These are phyloP conservation scores for Anoplolepis gracilipes DNA, from an alignment of 1,140 invertebrate genomes.

Conservation along the genomic window DNA sequence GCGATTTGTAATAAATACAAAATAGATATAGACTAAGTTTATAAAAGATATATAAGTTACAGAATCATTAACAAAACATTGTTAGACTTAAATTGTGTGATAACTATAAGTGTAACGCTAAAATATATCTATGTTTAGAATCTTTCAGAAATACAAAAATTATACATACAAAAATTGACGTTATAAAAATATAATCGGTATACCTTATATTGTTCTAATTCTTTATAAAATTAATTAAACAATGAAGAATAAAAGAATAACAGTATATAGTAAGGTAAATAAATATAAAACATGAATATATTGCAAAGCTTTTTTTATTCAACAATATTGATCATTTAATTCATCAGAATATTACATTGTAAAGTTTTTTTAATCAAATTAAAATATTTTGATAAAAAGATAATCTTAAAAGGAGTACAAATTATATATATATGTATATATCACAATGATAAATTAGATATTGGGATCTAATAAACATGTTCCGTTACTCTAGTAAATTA, in stretches of 20 bases:
- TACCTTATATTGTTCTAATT: background rate
- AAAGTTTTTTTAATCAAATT: background rate
- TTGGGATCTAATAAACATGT: background rate
- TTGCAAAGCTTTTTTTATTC: constrained; percentile 72
- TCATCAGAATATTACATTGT: constrained; percentile 36
- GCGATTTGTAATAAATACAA: constrained; percentile 91
- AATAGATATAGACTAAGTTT: background rate
- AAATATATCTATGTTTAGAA: background rate
- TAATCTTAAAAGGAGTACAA: background rate
- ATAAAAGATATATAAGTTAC: no score
- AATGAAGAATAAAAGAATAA: background rate
- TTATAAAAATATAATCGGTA: background rate
- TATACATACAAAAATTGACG: background rate
- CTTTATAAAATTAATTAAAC: background rate
- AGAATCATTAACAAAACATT: background rate
- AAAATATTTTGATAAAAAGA: constrained; percentile 6
- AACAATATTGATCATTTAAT: constrained; percentile 61
- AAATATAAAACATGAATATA: constrained; percentile 14
- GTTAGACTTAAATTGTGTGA: background rate
- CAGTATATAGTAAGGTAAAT: constrained; percentile 14
- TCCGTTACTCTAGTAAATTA: background rate
- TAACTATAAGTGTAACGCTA: background rate
- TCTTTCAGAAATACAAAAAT: no score
- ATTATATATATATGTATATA: background rate
- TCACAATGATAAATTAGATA: background rate